Evolutionary conservation across 1,140 invertebrate genomes (phyloP).

Genomic region (Apocrypta bakeri): DNA sequence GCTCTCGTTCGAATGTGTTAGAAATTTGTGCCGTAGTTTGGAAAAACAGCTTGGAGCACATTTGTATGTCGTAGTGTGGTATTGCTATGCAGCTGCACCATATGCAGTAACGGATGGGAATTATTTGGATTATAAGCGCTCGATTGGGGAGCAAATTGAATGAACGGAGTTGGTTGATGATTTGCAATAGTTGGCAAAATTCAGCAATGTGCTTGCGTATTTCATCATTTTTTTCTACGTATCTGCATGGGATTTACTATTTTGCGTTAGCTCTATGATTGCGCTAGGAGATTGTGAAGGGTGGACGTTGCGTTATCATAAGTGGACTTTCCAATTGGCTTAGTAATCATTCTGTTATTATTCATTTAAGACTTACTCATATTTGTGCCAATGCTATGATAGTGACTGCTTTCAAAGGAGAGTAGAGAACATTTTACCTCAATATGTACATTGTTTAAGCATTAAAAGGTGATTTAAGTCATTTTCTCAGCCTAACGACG

Average conservation of each 20-base stretch:
- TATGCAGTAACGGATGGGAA: not conserved
- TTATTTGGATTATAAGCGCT: not conserved
- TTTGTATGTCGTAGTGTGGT: not conserved
- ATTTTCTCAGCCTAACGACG: not conserved
- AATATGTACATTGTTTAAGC: no score
- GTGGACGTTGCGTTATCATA: not conserved
- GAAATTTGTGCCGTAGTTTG: not conserved
- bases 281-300: slow-evolving; percentile 5
- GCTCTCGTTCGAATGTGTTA: not conserved
- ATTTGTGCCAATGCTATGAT: no score
- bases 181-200: not conserved
- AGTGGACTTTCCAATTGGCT: not conserved
- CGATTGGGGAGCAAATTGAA: not conserved
- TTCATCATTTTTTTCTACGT: slow-evolving; percentile 1
- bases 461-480: not conserved
- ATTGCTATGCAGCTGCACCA: not conserved
- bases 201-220: not conserved
- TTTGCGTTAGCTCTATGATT: not conserved
- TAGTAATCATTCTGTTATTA: not conserved
- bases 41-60: not conserved
- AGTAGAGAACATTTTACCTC: no score
- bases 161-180: not conserved
- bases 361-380: not conserved
- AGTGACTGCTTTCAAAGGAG: not conserved
- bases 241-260: not conserved